Evolutionary conservation across 2,113 vertebrate species (phyloP), one percentile per base, ranked within the genome.

Genomic region (Elachura formosa): DNA sequence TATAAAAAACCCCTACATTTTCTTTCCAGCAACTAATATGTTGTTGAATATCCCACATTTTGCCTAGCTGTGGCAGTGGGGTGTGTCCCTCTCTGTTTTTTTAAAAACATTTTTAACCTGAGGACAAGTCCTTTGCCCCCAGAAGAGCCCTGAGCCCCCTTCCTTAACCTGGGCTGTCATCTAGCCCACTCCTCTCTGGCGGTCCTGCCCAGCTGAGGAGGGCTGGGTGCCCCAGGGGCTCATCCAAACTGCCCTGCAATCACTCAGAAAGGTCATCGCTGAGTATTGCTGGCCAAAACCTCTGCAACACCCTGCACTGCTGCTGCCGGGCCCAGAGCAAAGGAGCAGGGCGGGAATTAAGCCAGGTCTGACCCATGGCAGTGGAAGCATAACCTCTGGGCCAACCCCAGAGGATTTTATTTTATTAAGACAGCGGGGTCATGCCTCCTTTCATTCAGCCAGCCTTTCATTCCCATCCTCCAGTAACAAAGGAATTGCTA

Each of bases 11-110:
- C 3, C 48, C 49, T 48, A 36, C 14, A 6, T 34, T 71, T 89
- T 96, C 67, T 95, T 95, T 93, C 91, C 89, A 92, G 82, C 96
- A 94, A 94, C 91, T 82, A 95, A 82, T 77, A 67, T 48, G 75
- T 69, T 94, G 54, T 90, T 95, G 84, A 84, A 92, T 95, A 97
- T 96, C 89, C 81, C 92, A 95, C 40, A 78, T 87, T 52, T 90
- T 92, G 54, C 89, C 66, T 94, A 77, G 87, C 81, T 86, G 75
- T 69, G 92, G 71, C 45, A 68, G 46, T 0, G 51, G 77, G 63
- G 76, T 96, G 87, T 94, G 64, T 74, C 84, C 33, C 67, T 91
- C 73, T 59, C 28, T 41, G 40, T 6, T 45, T 59, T 82, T 54
- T 83, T 33, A 59, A 84, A 2, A 52, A 3, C 17, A 54, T 75